Evolutionary conservation across 2,888 invertebrate species (phyloP), one percentile per base, ranked within the genome.

Genomic region (Pyrochroa serraticornis): DNA sequence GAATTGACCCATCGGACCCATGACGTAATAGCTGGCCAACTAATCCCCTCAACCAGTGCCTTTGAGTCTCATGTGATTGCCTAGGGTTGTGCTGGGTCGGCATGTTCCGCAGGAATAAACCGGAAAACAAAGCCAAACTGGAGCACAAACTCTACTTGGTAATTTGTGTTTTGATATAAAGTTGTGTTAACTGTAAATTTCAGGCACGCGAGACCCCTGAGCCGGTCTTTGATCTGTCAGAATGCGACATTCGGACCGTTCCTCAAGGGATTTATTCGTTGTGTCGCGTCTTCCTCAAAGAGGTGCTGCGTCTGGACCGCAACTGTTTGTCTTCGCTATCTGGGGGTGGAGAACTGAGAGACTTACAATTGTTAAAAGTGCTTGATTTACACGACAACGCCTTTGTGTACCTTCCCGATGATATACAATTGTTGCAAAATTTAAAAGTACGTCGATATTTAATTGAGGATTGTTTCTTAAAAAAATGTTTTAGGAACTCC

Each of bases 281-380:
- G 56, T 92, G 93, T 77, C 88, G 89, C 79, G 92, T 93, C 38
- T 88, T 91, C 73, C 84, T 92, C 65, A 94, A 93, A 80, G 87
- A 90, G 72, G 79, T 81, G 58, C 77, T 92, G 64, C 83, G 82
- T 75, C 79, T 89, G 66, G 84, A 90, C 71, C 82, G 84, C 68
- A 94, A 93, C 77, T 84, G 83, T 67, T 79, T 94, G 66, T 82
- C 84, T 46, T 84, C 87, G 42, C 80, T 93, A 38, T 83, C 84
- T 60, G 87, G 87, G 70, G 91, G 91, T 63, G 92, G 92, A 52
- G 83, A 83, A 70, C 78, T 93, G 70, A 82, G 83, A 65, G 91
- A 92, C 80, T 82, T 92, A 64, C 83, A 83, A 64, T 79, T 87
- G 39, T 79, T 91, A 62, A 86, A 83, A 77, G 79, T 86, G 58